Evolutionary conservation across 1,140 invertebrate genomes (phyloP).

Genomic region (Drosophila serrata): DNA sequence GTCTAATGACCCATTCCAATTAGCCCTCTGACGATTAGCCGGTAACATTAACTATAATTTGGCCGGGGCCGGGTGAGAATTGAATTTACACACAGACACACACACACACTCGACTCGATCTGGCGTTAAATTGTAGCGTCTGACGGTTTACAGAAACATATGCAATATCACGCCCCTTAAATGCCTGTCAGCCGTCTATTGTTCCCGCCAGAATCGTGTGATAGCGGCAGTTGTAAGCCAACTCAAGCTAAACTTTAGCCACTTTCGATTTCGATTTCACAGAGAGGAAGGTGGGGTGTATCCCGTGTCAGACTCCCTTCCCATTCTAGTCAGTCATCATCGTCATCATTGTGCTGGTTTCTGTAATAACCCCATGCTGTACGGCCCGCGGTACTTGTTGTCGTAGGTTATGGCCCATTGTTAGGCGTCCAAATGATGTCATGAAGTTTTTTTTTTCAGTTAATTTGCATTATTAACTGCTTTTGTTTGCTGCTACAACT

Average conservation of each 20-base stretch:
- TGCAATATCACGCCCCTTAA: constrained; percentile 56
- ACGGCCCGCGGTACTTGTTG: constrained; percentile 42
- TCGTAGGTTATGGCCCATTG: constrained; percentile 69
- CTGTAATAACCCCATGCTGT: constrained; percentile 36
- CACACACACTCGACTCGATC: constrained; percentile 23
- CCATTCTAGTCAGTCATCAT: constrained; percentile 34
- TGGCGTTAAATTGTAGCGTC: constrained; percentile 74
- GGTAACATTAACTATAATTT: constrained; percentile 45
- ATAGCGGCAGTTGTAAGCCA: constrained; percentile 38
- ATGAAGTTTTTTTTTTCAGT: constrained; percentile 66
- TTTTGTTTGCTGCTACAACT: constrained; percentile 21
- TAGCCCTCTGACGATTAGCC: constrained; percentile 13
- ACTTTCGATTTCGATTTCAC: constrained; percentile 75
- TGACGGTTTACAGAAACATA: constrained; percentile 57
- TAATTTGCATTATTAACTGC: constrained; percentile 75
- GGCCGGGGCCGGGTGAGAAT: constrained; percentile 57
- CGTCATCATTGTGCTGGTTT: constrained; percentile 47
- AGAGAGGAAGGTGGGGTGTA: constrained; percentile 31
- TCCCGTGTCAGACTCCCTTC: constrained; percentile 25
- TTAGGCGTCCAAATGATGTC: constrained; percentile 56
- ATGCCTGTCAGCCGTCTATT: constrained; percentile 61
- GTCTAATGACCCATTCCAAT: constrained; percentile 48
- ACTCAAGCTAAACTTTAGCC: constrained; percentile 45
- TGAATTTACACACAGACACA: constrained; percentile 25
- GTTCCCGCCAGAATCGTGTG: constrained; percentile 43